Base-by-base conservation (phyloP, 2,797 vertebrate species). In the Parotocinclus haroldoi region DNA sequence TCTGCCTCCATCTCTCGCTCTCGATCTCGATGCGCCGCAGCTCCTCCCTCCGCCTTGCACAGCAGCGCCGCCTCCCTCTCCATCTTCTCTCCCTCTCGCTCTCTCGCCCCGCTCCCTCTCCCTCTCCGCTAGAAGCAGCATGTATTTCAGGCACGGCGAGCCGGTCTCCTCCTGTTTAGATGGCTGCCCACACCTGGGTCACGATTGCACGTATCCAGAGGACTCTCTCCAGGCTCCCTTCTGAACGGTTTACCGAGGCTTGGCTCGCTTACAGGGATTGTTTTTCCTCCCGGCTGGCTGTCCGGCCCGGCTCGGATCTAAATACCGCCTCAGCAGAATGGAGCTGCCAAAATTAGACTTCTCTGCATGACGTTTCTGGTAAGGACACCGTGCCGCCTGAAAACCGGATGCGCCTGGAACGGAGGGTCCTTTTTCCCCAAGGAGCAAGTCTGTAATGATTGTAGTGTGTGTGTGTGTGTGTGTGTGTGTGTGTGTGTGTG, bases 321-420 rank as follows among this genome's bases (percentile, higher is more conserved):
- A 77, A 69, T 64, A 63, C 61, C 51, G 57, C 83, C 82, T 84
- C 82, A 81, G 88, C 87, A 88, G 88, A 86, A 90, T 91, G 90
- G 89, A 89, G 83, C 82, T 85, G 85, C 86, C 85, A 82, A 84
- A 89, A 89, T 89, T 90, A 88, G 87, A 87, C 89, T 88, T 86
- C 88, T 88, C 87, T 83, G 88, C 89, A 89, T 91, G 90, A 89
- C 88, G 86, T 87, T 90, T 84, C 87, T 90, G 90, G 90, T 91
- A 85, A 90, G 88, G 86, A 40, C 14, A 9, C 48, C 8, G 48
- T 50, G n/a, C n/a, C 45, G 12, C n/a, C n/a, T 27, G 27, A 27
- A 27, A 46, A 11, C 45, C 13, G 14, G 48, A n/a, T 9, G n/a
- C 48, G 12, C 7, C 46, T 11, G 76, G 80, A 85, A 83, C 81